Base-by-base conservation (phyloP, 2,797 vertebrate genomes). In the Anolis apletophallus region DNA sequence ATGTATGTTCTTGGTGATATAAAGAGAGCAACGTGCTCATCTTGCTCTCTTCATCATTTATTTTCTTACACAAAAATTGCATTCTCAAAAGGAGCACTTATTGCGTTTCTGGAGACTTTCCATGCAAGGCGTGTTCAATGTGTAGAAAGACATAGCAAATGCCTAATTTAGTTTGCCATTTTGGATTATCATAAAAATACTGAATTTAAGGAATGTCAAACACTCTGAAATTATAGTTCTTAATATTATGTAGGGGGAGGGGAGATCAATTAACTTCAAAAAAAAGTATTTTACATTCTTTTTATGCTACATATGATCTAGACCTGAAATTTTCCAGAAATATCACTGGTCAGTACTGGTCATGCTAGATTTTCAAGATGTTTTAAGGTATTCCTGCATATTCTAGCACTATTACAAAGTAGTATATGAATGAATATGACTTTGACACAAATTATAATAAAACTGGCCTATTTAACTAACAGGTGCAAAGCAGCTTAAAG, bases 401-500 rank as follows among this genome's bases (percentile, higher is more conserved):
- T 77, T 82, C 83, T 87, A 21, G 0, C 61, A 34, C 34, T 11
- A 86, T 1, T 23, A 29, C 88, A 93, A 87, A 92, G 13, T 23
- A 90, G 85, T 19, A 69, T 0, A 84, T 19, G 87, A 92, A 88
- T 59, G 21, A 50, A 32, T 54, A 29, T 74, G 32, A 80, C 80
- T 78, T 82, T 88, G 80, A 88, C 89, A 84, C 23, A 82, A 54
- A 77, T 69, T 64, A 85, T 29, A 64, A 86, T 83, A 88, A 75
- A 91, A 88, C 84, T 54, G 88, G 46, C 71, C 83, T 64, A 86
- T 61, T 89, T 90, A 94, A 88, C 67, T 92, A 88, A 52, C 52
- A 40, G 52, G 50, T 91, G 89, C 71, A 89, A 87, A 91, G 76
- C 91, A 80, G 78, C 87, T 88, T 93, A 85, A 91, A 93, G 50